These are phyloP conservation scores for Brachionus plicatilis DNA, from an alignment of 1,140 invertebrate genomes.

Conservation along the genomic window DNA sequence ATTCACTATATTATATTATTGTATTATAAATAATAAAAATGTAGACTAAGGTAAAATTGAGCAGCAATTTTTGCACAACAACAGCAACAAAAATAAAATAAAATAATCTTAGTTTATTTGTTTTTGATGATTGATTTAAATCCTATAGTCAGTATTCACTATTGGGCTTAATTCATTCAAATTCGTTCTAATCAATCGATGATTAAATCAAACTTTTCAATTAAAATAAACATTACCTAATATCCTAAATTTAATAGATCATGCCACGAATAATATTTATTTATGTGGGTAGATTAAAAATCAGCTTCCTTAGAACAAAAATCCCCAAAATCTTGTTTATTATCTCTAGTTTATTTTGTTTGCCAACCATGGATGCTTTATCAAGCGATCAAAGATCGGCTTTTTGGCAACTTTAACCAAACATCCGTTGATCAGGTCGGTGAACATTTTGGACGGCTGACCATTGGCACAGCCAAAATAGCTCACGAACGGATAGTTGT, in stretches of 20 bases:
- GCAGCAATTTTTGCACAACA: background rate
- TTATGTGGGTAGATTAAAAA: background rate
- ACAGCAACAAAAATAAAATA: background rate
- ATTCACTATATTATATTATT: background rate
- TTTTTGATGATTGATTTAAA: background rate
- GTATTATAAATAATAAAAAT: background rate
- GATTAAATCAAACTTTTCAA: background rate
- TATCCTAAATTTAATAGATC: background rate
- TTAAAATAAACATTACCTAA: background rate
- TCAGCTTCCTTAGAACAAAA: background rate
- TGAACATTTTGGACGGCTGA: background rate
- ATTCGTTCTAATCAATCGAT: background rate
- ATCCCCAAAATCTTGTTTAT: background rate
- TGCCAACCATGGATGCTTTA: constrained; percentile 36
- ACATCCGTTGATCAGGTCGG: constrained; percentile 15
- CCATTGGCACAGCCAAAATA: constrained; percentile 16
- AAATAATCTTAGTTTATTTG: background rate
- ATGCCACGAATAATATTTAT: background rate
- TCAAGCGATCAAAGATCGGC: constrained; percentile 12
- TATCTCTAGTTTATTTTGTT: background rate
- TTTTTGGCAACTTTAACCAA: constrained; percentile 28
- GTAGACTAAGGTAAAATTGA: background rate
- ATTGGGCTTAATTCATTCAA: background rate
- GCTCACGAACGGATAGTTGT: constrained; percentile 16
- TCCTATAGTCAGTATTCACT: background rate